Percentiles rank a stretch among this genome's conserved stretches.
Evolutionary conservation across 1,140 invertebrate species (phyloP).

Genomic region (Magallana ariakensis): DNA sequence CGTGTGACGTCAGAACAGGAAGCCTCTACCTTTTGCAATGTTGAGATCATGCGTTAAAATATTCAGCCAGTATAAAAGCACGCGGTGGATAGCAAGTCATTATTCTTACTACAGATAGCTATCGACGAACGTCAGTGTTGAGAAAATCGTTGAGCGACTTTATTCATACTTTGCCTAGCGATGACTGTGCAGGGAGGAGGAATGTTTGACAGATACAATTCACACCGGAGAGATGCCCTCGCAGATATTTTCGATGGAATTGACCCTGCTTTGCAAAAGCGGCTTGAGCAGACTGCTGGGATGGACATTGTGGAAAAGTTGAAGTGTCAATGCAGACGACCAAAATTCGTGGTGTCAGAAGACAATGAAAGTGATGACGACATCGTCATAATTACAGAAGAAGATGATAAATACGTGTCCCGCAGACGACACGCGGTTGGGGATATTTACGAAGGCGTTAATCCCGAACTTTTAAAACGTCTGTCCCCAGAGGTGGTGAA

Average conservation of each 20-base stretch:
- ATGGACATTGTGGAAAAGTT: not conserved
- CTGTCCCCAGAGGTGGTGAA: not conserved
- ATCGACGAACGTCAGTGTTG: not conserved
- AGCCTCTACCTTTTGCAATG: not conserved
- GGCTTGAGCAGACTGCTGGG: not conserved
- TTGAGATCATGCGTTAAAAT: constrained; percentile 19
- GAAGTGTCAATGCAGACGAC: not conserved
- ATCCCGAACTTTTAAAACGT: constrained; percentile 31
- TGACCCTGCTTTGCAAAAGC: not conserved
- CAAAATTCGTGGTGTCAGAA: not conserved
- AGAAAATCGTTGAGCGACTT: not conserved
- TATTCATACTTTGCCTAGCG: not conserved
- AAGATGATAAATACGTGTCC: not conserved
- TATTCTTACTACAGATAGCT: not conserved
- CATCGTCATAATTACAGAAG: not conserved
- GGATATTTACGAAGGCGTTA: constrained; percentile 22
- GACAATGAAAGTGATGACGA: not conserved
- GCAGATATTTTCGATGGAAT: constrained; percentile 18
- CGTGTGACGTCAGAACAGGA: constrained; percentile 3
- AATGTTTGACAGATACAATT: not conserved
- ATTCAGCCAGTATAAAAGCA: constrained; percentile 4
- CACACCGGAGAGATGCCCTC: not conserved
- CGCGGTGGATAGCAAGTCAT: not conserved
- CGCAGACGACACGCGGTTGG: constrained; percentile 13
- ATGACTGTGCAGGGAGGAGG: not conserved